Percentiles rank a stretch among this genome's conserved stretches.
Conservation (phyloP, 2,888 invertebrate genomes). For the Notodonta dromedarius region DNA sequence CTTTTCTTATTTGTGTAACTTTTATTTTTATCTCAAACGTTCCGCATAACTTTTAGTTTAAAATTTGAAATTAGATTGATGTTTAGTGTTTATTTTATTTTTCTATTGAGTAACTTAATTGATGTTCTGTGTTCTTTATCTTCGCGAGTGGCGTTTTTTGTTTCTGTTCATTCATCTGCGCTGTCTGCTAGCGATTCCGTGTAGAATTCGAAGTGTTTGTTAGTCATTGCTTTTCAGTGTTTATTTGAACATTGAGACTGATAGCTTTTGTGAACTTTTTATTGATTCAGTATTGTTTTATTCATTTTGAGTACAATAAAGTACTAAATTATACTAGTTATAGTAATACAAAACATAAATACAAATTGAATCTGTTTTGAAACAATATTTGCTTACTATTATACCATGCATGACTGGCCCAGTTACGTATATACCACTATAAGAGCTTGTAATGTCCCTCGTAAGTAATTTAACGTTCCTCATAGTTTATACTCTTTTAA, state of each 20-base stretch:
- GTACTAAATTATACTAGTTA: neutral
- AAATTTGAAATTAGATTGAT: neutral
- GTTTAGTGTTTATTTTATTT: neutral
- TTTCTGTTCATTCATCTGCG: constrained; percentile 11
- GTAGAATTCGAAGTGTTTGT: constrained; percentile 7
- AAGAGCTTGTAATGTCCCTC: too few relatives aligned
- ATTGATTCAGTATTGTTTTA: neutral
- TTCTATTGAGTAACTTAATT: constrained; percentile 21
- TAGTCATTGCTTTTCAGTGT: constrained; percentile 12
- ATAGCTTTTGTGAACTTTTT: neutral
- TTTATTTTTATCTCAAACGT: too few relatives aligned
- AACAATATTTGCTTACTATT: neutral
- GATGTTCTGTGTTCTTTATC: constrained; percentile 18
- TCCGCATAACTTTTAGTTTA: too few relatives aligned
- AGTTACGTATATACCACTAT: too few relatives aligned
- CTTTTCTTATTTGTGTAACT: too few relatives aligned
- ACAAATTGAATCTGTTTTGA: neutral
- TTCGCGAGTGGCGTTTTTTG: constrained; percentile 8
- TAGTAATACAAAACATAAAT: too few relatives aligned
- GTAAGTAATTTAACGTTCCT: too few relatives aligned
- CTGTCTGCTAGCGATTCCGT: constrained; percentile 9
- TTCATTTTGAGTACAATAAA: neutral
- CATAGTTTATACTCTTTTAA: too few relatives aligned
- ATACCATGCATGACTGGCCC: too few relatives aligned
- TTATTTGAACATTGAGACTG: constrained; percentile 1